phyloP scores from a whole-genome alignment of 2,113 vertebrate species.

The Pristiophorus japonicus region DNA sequence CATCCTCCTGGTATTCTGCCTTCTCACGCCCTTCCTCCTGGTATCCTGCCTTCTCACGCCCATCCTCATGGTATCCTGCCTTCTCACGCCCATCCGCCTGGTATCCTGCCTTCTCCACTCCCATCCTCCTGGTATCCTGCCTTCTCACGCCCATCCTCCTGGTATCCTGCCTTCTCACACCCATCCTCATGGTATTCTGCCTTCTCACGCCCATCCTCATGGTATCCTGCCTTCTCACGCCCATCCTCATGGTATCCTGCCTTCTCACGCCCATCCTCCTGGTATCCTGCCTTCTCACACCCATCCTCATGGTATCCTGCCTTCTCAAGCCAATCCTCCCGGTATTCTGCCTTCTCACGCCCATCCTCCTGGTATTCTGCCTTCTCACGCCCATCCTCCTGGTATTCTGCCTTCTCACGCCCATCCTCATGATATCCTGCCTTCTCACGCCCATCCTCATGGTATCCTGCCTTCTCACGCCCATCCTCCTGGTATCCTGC shows the following conservation, averaged over 20 bases:
- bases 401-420: too few species aligned
- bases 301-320: not conserved
- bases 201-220: not conserved
- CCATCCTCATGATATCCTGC: too few species aligned
- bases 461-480: too few species aligned
- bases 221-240: too few species aligned
- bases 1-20: not conserved
- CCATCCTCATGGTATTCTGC: not conserved
- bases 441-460: not conserved
- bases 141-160: not conserved
- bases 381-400: not conserved
- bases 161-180: too few species aligned
- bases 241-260: not conserved
- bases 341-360: too few species aligned
- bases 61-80: not conserved
- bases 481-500: not conserved
- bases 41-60: too few species aligned
- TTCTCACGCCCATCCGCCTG: not conserved
- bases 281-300: too few species aligned
- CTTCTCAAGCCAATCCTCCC: too few species aligned
- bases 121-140: not conserved
- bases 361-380: not conserved
- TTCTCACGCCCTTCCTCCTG: not conserved
- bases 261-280: not conserved
- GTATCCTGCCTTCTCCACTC: too few species aligned